phyloP scores from a whole-genome alignment of 2,113 vertebrate species.

The Thymallus thymallus region DNA sequence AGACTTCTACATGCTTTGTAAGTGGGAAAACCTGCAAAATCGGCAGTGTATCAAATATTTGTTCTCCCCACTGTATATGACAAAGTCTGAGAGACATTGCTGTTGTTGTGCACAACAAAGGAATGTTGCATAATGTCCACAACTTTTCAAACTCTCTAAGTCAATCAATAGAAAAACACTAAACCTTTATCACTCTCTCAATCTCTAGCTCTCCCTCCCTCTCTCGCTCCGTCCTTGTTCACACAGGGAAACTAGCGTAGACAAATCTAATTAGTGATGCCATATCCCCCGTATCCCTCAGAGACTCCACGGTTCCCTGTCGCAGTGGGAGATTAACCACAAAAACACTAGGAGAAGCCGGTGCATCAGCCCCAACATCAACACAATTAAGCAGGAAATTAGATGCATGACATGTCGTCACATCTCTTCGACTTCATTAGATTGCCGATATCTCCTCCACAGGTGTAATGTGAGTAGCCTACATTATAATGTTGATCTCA shows the following conservation, averaged over 20 bases:
- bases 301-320: constrained; percentile 49
- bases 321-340: constrained; percentile 49
- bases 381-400: constrained; percentile 60
- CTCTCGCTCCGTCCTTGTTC: not conserved
- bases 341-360: constrained; percentile 31
- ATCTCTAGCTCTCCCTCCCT: not conserved
- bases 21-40: too few relatives aligned
- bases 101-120: too few relatives aligned
- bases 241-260: constrained; percentile 24
- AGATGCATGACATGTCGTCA: constrained; percentile 51
- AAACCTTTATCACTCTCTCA: not conserved
- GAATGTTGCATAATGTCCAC: too few relatives aligned
- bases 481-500: not conserved
- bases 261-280: constrained; percentile 52
- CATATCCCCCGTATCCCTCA: constrained; percentile 31
- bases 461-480: not conserved
- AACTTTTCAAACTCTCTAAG: too few relatives aligned
- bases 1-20: too few relatives aligned
- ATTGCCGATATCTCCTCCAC: constrained; percentile 27
- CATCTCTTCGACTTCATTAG: constrained; percentile 49
- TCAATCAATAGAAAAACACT: too few relatives aligned
- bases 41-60: too few relatives aligned
- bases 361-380: constrained; percentile 33
- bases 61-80: too few relatives aligned
- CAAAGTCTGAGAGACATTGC: too few relatives aligned